A percentile compares a stretch with the other conserved stretches of the same genome.
These are phyloP conservation scores for Bugula neritina DNA, from an alignment of 2,888 invertebrate genomes.

Conservation along the genomic window DNA sequence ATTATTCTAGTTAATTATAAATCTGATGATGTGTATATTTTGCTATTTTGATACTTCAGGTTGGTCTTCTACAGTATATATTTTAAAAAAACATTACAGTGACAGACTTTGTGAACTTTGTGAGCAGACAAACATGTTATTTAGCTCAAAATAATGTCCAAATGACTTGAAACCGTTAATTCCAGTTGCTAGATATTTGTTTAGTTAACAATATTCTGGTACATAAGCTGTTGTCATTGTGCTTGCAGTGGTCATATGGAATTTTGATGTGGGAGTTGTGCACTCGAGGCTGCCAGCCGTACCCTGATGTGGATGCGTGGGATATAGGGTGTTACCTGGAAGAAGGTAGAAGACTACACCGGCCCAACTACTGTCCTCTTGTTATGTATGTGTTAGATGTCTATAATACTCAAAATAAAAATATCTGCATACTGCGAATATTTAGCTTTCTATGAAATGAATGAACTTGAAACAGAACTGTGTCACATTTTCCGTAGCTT, in stretches of 20 bases:
- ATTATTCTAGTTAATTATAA: no score
- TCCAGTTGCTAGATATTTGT: no score
- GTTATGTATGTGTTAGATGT: constrained; percentile 46
- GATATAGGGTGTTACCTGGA: constrained; percentile 55
- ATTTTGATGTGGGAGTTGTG: constrained; percentile 56
- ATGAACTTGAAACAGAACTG: neutral
- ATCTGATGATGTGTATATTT: no score
- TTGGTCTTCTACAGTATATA: no score
- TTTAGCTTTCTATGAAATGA: neutral
- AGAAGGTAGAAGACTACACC: constrained; percentile 46
- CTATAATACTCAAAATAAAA: neutral
- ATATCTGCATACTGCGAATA: neutral
- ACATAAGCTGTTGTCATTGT: no score
- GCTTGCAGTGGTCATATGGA: constrained; percentile 55
- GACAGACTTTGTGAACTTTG: no score
- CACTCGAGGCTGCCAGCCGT: constrained; percentile 55
- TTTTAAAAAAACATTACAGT: no score
- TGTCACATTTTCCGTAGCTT: neutral
- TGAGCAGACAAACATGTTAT: no score
- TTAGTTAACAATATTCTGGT: no score
- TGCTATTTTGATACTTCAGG: no score
- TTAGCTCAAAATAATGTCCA: no score
- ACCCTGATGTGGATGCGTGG: constrained; percentile 56
- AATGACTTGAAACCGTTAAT: no score
- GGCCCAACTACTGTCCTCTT: constrained; percentile 55